Percentiles rank a stretch among this genome's conserved stretches.
phyloP scores from a whole-genome alignment of 1,140 invertebrate species.

The Bombus superbus region DNA sequence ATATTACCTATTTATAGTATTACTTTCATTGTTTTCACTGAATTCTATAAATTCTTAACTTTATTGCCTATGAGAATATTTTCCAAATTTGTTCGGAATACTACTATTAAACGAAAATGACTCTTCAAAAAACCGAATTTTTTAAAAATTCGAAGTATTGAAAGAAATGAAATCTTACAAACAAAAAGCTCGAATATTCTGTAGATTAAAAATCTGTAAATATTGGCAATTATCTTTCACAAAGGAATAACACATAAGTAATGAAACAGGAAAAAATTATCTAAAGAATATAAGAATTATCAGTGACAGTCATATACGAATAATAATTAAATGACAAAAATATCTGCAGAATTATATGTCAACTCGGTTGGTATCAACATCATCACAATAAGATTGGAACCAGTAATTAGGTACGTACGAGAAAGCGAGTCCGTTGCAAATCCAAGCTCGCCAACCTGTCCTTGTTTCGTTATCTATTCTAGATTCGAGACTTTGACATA shows the following conservation, averaged over 20 bases:
- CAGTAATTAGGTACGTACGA: slow-evolving; percentile 88
- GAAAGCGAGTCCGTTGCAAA: slow-evolving; percentile 92
- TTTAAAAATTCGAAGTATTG: background rate
- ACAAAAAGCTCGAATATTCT: background rate
- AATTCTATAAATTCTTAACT: background rate
- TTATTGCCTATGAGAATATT: background rate
- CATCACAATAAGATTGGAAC: slow-evolving; percentile 65
- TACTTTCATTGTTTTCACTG: background rate
- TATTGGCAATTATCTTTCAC: background rate
- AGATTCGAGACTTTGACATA: slow-evolving; percentile 91
- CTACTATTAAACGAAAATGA: background rate
- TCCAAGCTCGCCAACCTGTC: slow-evolving; percentile 91
- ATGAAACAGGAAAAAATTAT: background rate
- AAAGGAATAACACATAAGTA: background rate
- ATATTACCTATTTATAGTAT: background rate
- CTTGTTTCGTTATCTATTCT: slow-evolving; percentile 89
- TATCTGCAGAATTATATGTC: slow-evolving; percentile 8
- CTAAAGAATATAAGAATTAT: background rate
- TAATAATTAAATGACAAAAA: background rate
- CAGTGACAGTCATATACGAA: background rate
- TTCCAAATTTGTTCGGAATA: background rate
- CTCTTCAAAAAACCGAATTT: too few species aligned
- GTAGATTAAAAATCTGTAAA: background rate
- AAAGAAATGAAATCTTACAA: background rate
- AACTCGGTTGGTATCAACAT: slow-evolving; percentile 57